Percentiles rank a stretch among this genome's conserved stretches.
These are phyloP conservation scores for Agriopis marginaria DNA, from an alignment of 2,888 invertebrate species.

Conservation along the genomic window DNA sequence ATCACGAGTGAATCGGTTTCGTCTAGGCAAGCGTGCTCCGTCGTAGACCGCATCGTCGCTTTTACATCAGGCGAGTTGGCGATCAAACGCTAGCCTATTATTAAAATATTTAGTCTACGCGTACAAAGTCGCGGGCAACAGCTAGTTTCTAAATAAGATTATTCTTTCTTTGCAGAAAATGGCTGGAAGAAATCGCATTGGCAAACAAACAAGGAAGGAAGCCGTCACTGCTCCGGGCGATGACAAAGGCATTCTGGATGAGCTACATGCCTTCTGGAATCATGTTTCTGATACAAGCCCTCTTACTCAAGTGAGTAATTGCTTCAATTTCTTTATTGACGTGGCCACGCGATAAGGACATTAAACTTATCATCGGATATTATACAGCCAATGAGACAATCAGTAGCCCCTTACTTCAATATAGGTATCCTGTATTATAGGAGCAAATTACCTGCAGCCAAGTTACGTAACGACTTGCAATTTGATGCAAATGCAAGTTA, in stretches of 20 bases:
- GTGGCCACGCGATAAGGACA: slow-evolving; percentile 51
- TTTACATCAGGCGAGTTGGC: no score
- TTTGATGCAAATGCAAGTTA: no score
- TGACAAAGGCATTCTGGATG: slow-evolving; percentile 89
- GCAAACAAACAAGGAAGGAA: slow-evolving; percentile 84
- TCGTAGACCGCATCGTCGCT: no score
- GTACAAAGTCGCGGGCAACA: no score
- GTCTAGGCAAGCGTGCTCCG: no score
- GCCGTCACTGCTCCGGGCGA: slow-evolving; percentile 88
- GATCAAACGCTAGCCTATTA: no score
- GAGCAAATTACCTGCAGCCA: no score
- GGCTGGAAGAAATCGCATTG: slow-evolving; percentile 88
- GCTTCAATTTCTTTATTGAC: slow-evolving; percentile 41
- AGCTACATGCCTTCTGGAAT: slow-evolving; percentile 89
- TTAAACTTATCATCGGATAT: slow-evolving; percentile 37
- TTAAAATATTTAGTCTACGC: no score
- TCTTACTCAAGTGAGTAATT: slow-evolving; percentile 79
- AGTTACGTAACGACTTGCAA: no score
- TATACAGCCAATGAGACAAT: background rate
- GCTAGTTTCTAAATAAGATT: slow-evolving; percentile 8
- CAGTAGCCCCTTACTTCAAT: background rate
- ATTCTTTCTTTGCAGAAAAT: slow-evolving; percentile 85
- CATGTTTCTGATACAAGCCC: slow-evolving; percentile 86
- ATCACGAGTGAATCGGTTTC: no score
- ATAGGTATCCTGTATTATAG: background rate